A percentile compares a stretch with the other conserved stretches of the same genome.
Evolutionary conservation across 1,140 invertebrate species (phyloP).

Genomic region (Halotydeus destructor): DNA sequence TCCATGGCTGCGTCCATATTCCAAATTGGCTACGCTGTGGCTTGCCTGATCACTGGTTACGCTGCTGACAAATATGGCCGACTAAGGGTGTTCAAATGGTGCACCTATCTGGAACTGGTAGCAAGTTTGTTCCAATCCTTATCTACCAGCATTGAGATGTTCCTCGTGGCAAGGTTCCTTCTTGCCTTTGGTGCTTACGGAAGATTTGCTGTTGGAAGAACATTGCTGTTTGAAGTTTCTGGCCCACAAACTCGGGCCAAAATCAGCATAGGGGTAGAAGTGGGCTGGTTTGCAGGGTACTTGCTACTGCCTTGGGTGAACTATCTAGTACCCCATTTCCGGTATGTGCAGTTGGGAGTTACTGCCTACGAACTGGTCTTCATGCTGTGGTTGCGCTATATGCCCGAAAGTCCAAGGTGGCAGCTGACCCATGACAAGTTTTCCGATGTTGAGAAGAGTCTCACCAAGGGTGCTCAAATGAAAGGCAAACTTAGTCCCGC

Average conservation of each 20-base stretch:
- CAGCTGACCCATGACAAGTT: conserved; percentile 6
- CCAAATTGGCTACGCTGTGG: conserved; percentile 57
- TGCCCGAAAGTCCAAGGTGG: too few species aligned
- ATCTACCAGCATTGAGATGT: conserved; percentile 1
- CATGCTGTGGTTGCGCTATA: neutral
- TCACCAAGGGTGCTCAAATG: conserved; percentile 7
- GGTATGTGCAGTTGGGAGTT: neutral
- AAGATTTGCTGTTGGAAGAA: neutral
- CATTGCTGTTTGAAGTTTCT: neutral
- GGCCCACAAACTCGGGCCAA: neutral
- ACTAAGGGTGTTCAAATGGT: conserved; percentile 13
- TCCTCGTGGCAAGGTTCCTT: conserved; percentile 4
- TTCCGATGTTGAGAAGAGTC: neutral
- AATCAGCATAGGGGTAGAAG: neutral
- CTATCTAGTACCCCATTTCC: neutral
- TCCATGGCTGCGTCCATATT: conserved; percentile 50
- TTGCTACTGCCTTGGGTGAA: neutral
- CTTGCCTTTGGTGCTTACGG: conserved; percentile 1
- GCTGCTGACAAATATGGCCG: conserved; percentile 48
- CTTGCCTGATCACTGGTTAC: conserved; percentile 52
- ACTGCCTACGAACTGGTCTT: neutral
- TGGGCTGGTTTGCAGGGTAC: neutral
- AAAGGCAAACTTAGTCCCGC: too few species aligned
- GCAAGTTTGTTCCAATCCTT: conserved; percentile 4
- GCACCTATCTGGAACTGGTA: conserved; percentile 7